A percentile compares a stretch with the other conserved stretches of the same genome.
These are phyloP conservation scores for Daphoenositta chrysoptera DNA, from an alignment of 2,113 vertebrate species.

Conservation along the genomic window DNA sequence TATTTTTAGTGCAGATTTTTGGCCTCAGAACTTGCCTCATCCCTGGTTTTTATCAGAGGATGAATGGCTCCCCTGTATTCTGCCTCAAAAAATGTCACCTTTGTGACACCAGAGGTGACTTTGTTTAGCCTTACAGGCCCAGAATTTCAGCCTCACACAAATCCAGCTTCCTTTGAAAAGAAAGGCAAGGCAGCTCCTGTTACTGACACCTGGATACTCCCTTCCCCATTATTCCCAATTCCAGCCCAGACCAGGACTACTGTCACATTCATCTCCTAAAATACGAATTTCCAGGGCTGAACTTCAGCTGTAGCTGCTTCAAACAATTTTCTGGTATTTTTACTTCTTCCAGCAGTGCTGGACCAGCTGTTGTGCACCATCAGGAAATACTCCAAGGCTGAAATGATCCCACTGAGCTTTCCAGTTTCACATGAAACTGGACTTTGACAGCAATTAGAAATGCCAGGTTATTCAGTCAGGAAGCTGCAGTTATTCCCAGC, in stretches of 20 bases:
- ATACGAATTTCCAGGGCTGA: background rate
- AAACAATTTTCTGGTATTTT: background rate
- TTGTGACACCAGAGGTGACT: background rate
- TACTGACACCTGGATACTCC: background rate
- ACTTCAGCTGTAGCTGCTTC: background rate
- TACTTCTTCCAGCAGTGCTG: background rate
- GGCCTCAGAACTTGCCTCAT: background rate
- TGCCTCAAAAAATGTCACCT: background rate
- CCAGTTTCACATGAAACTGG: background rate
- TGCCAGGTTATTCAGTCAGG: background rate
- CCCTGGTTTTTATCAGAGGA: background rate
- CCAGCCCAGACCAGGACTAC: background rate
- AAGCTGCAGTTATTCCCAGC: background rate
- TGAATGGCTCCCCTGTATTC: background rate
- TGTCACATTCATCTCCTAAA: background rate
- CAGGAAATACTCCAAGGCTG: background rate
- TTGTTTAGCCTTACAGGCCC: background rate
- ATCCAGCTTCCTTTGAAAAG: background rate
- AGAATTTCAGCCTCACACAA: background rate
- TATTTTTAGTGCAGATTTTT: slow-evolving; percentile 10
- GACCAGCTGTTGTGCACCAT: background rate
- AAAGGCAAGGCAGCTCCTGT: background rate
- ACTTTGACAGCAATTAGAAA: background rate
- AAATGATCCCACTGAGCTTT: background rate
- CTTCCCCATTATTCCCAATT: background rate